A percentile compares a stretch with the other conserved stretches of the same genome.
These are phyloP conservation scores for Anser brachyrhynchus DNA, from an alignment of 2,113 vertebrate species.

Conservation along the genomic window DNA sequence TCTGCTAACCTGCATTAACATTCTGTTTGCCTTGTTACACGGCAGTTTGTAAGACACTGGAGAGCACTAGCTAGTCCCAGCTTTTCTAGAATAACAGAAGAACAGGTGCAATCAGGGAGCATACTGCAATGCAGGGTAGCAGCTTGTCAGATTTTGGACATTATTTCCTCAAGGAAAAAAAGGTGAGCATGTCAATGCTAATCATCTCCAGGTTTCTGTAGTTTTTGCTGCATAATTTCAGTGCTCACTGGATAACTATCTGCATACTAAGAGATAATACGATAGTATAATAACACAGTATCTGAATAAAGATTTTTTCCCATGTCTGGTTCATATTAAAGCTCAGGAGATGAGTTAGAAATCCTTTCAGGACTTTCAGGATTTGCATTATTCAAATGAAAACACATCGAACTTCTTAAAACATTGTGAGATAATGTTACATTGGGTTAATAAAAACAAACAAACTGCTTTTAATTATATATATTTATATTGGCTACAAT, in stretches of 20 bases:
- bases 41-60: background rate
- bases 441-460: background rate
- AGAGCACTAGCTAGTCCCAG: background rate
- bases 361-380: background rate
- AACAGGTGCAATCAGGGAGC: background rate
- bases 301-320: background rate
- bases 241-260: background rate
- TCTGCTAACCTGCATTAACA: background rate
- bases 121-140: background rate
- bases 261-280: background rate
- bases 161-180: background rate
- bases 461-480: background rate
- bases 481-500: background rate
- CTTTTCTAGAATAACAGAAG: background rate
- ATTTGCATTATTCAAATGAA: background rate
- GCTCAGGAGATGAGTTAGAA: background rate
- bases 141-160: background rate
- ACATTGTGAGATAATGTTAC: background rate
- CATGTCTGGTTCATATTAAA: background rate
- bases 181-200: background rate
- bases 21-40: background rate
- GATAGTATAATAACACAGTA: background rate
- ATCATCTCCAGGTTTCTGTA: background rate
- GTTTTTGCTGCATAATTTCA: background rate
- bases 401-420: background rate